Evolutionary conservation across 2,888 invertebrate genomes (phyloP).

Genomic region (Thelaira solivaga): DNA sequence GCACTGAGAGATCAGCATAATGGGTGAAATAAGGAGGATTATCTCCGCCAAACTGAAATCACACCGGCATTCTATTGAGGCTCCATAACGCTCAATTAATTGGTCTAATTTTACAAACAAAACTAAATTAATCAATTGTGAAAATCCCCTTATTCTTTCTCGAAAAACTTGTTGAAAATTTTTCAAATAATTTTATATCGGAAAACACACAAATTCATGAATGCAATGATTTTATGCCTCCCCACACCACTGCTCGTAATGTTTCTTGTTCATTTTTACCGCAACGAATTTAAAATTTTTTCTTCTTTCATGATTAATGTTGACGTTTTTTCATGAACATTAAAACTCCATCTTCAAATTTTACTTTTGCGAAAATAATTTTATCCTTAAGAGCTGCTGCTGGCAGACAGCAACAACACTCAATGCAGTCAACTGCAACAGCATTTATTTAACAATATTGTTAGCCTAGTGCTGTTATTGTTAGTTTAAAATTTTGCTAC

Average conservation of each 20-base stretch:
- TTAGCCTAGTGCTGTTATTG: conserved; percentile 13
- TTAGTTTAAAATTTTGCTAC: conserved; percentile 50
- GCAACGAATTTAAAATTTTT: conserved; percentile 41
- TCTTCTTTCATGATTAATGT: conserved; percentile 52
- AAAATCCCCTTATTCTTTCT: too few species aligned
- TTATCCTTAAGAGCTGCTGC: conserved; percentile 27
- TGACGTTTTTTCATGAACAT: conserved; percentile 54
- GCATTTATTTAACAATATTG: neutral
- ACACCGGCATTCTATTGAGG: too few species aligned
- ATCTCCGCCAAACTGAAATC: too few species aligned
- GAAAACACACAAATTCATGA: neutral
- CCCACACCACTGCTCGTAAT: neutral
- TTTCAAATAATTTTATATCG: neutral
- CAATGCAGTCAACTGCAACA: neutral
- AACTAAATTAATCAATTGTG: too few species aligned
- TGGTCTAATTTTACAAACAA: too few species aligned
- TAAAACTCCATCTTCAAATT: conserved; percentile 32
- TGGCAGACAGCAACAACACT: neutral
- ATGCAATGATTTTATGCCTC: too few species aligned
- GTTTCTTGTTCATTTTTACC: conserved; percentile 17
- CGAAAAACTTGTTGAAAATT: too few species aligned
- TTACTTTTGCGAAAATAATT: conserved; percentile 18
- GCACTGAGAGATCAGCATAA: too few species aligned
- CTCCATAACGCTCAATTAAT: too few species aligned
- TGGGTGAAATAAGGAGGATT: too few species aligned